Percentiles rank a stretch among this genome's conserved stretches.
Conservation (phyloP, 64 coral and sea anemone genomes). For the Dendronephthya gigantea region DNA sequence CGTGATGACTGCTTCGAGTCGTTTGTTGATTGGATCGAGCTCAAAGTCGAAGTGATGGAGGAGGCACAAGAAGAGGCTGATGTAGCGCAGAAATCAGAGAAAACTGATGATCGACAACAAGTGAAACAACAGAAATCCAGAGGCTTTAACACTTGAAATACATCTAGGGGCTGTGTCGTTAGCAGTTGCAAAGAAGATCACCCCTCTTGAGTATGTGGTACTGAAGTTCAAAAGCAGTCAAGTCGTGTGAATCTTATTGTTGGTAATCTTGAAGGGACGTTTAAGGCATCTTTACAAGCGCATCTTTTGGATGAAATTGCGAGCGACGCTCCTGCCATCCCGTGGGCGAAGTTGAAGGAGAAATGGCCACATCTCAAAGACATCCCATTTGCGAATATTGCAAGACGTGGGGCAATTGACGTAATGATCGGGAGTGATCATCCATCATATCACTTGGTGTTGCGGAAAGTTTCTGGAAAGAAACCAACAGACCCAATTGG, state of each 20-base stretch:
- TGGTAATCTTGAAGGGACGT: conserved; percentile 12
- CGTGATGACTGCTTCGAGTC: conserved; percentile 31
- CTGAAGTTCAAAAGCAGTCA: too few species aligned
- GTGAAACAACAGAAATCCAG: neutral
- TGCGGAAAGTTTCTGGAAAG: conserved; percentile 29
- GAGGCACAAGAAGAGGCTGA: conserved; percentile 32
- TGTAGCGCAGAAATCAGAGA: neutral
- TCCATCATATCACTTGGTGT: conserved; percentile 38
- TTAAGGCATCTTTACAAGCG: too few species aligned
- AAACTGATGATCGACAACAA: neutral
- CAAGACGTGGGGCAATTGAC: conserved; percentile 6
- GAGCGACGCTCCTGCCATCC: conserved; percentile 31
- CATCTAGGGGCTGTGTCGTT: conserved; percentile 17
- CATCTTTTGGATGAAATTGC: conserved; percentile 52
- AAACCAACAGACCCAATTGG: conserved; percentile 11
- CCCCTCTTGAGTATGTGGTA: conserved; percentile 22
- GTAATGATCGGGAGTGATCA: conserved; percentile 34
- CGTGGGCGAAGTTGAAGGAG: conserved; percentile 47
- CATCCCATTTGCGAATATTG: conserved; percentile 23
- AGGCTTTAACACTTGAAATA: conserved; percentile 10
- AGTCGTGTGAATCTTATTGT: neutral
- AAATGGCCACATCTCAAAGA: conserved; percentile 47
- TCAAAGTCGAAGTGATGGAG: conserved; percentile 41
- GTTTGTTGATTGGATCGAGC: conserved; percentile 37
- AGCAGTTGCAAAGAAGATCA: conserved; percentile 21